These are phyloP conservation scores for Mastigias papua DNA, from an alignment of 30 jellyfish, hydroid and myxozoan species.

Conservation along the genomic window DNA sequence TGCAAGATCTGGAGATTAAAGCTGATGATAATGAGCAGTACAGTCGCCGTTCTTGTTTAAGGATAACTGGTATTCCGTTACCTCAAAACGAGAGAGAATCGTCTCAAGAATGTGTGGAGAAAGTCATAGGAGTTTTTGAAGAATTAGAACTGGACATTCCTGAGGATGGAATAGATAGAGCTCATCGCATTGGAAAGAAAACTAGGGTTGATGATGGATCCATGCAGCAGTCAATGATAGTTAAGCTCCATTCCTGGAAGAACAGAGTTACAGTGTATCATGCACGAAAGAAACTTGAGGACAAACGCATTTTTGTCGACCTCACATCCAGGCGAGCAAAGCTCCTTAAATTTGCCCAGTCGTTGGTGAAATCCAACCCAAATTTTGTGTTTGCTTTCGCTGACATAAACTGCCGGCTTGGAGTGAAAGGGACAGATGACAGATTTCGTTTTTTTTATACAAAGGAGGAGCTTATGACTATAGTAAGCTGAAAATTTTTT, in stretches of 20 bases:
- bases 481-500: slow-evolving; percentile 15
- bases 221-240: slow-evolving; percentile 15
- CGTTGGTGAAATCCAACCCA: slow-evolving; percentile 9
- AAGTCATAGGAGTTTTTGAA: slow-evolving; percentile 30
- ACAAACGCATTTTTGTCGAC: slow-evolving; percentile 13
- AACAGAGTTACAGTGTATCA: slow-evolving; percentile 17
- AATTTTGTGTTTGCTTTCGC: too few species aligned
- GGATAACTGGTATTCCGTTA: slow-evolving; percentile 40
- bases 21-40: slow-evolving; percentile 56
- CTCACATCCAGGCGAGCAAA: slow-evolving; percentile 36
- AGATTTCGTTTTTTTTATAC: slow-evolving; percentile 24
- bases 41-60: slow-evolving; percentile 59
- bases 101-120: slow-evolving; percentile 27
- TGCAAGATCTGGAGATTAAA: slow-evolving; percentile 39
- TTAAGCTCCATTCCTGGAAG: slow-evolving; percentile 17
- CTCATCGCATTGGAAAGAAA: slow-evolving; percentile 28
- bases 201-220: slow-evolving; percentile 17
- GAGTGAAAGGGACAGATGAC: slow-evolving; percentile 14
- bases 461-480: slow-evolving; percentile 19
- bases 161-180: slow-evolving; percentile 29
- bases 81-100: slow-evolving; percentile 54
- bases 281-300: slow-evolving; percentile 34
- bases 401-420: too few species aligned
- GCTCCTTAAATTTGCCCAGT: slow-evolving; percentile 15
- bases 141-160: slow-evolving; percentile 30